Conservation (phyloP, 2,113 vertebrate genomes). For the Mesitornis unicolor region DNA sequence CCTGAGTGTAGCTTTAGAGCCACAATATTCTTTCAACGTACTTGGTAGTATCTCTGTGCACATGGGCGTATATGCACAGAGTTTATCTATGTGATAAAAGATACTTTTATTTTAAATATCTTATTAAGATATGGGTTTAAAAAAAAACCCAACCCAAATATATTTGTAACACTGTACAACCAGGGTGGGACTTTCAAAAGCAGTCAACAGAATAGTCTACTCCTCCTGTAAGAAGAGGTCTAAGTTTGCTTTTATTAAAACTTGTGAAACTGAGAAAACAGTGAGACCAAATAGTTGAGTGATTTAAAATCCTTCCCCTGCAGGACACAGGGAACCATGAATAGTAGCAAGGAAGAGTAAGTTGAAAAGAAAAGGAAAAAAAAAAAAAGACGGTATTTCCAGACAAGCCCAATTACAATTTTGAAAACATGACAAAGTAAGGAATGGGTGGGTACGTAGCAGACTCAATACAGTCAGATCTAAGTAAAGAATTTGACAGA, state of each 20-base stretch:
- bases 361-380: background rate
- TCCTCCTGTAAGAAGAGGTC: background rate
- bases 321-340: background rate
- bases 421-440: background rate
- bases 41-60: background rate
- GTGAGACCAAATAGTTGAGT: background rate
- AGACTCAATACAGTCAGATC: background rate
- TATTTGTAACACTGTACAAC: background rate
- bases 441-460: background rate
- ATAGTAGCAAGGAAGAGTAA: background rate
- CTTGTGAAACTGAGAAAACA: background rate
- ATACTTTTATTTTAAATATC: background rate
- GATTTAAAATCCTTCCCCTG: background rate
- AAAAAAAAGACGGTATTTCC: background rate
- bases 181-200: background rate
- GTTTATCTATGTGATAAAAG: background rate
- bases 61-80: background rate
- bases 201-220: background rate
- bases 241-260: background rate
- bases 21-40: background rate
- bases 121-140: background rate
- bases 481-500: background rate
- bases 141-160: no score
- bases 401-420: background rate
- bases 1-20: background rate